phyloP scores from a whole-genome alignment of 2,113 vertebrate species.

The Bubo scandiacus region DNA sequence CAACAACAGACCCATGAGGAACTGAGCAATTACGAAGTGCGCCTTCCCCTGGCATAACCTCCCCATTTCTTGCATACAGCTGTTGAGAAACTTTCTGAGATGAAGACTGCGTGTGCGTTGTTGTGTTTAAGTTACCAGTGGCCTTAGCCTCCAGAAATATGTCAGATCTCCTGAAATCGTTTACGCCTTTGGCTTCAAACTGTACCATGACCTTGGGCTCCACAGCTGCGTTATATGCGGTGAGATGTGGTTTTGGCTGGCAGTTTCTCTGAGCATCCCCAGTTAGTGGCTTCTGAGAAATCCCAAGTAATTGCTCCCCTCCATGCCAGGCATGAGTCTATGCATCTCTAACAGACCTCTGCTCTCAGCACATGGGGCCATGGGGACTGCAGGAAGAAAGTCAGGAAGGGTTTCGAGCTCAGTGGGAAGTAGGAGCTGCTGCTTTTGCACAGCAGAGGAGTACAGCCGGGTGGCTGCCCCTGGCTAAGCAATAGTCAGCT shows the following conservation, averaged over 20 bases:
- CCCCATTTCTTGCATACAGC: background rate
- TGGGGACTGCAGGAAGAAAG: background rate
- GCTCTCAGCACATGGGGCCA: rapidly evolving
- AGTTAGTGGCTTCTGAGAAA: background rate
- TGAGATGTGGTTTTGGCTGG: background rate
- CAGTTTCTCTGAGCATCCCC: background rate
- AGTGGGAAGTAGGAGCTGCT: background rate
- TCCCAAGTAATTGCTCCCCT: background rate
- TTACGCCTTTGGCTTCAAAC: background rate
- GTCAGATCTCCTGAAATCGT: background rate
- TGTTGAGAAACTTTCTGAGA: conserved; percentile 1
- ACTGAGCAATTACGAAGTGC: rapidly evolving
- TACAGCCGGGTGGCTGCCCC: rapidly evolving
- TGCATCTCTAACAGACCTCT: background rate
- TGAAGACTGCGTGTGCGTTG: background rate
- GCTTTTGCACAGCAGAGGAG: background rate
- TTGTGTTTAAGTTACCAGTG: background rate
- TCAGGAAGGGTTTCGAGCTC: background rate
- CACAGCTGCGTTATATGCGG: rapidly evolving
- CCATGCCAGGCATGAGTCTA: background rate
- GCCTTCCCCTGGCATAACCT: background rate
- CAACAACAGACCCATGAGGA: background rate
- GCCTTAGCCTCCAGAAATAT: background rate
- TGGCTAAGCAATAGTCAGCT: background rate
- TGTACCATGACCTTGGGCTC: background rate